Conservation (phyloP, 2,113 vertebrate species). For the Tragulus kanchil region DNA sequence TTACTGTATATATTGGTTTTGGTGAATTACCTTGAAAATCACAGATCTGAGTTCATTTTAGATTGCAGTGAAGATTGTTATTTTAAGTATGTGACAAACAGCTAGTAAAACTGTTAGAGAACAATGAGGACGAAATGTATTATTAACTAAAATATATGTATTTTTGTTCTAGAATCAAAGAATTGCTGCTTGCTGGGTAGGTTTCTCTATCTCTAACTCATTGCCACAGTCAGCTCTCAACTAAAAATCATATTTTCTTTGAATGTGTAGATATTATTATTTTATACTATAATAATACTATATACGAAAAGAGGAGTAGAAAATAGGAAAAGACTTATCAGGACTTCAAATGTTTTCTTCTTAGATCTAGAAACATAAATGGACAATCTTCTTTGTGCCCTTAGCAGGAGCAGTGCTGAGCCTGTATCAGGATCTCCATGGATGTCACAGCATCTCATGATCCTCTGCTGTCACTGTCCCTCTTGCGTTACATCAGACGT, state of each 20-base stretch:
- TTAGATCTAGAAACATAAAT: background rate
- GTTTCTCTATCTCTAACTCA: background rate
- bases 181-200: background rate
- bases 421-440: background rate
- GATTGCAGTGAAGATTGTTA: background rate
- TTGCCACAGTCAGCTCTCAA: background rate
- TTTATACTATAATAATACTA: background rate
- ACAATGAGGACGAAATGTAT: background rate
- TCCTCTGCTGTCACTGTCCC: background rate
- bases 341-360: background rate
- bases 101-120: background rate
- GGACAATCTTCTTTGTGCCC: background rate
- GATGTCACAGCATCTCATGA: fast-evolving
- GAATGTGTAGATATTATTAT: background rate
- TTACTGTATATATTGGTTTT: background rate
- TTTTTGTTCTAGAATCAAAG: background rate
- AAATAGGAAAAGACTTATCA: background rate
- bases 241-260: background rate
- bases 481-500: background rate
- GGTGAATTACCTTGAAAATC: background rate
- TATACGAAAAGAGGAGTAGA: background rate
- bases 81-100: background rate
- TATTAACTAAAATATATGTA: background rate
- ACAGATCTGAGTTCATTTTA: background rate
- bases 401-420: background rate